These are phyloP conservation scores for Myripristis jacobus DNA, from an alignment of 2,797 vertebrate species.

Conservation along the genomic window DNA sequence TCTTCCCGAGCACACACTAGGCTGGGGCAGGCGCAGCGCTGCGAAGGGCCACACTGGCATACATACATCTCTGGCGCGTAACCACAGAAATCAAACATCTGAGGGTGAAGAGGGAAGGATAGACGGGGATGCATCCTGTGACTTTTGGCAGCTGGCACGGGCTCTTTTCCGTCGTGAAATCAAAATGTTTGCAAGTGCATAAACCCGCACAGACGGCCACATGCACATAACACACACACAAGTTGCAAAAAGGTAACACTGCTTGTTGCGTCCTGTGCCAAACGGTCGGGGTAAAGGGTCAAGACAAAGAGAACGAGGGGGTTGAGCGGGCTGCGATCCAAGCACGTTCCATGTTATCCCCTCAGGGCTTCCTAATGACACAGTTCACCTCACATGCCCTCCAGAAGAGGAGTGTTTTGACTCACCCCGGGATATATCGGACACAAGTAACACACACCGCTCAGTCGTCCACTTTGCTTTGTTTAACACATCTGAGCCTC, in stretches of 20 bases:
- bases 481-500: too few species aligned
- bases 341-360: background rate
- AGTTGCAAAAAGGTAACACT: background rate
- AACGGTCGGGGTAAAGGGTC: slow-evolving; percentile 23
- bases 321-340: slow-evolving; percentile 15
- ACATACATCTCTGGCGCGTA: slow-evolving; percentile 31
- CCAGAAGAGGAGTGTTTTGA: too few species aligned
- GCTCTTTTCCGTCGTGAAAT: background rate
- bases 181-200: background rate
- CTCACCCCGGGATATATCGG: too few species aligned
- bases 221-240: background rate
- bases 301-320: slow-evolving; percentile 11
- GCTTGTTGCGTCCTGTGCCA: slow-evolving; percentile 14
- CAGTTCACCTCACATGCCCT: too few species aligned
- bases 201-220: background rate
- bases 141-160: background rate
- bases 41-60: slow-evolving; percentile 35
- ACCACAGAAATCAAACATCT: slow-evolving; percentile 16
- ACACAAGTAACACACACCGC: too few species aligned
- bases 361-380: slow-evolving; percentile 11
- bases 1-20: slow-evolving; percentile 64
- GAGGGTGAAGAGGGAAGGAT: slow-evolving; percentile 2
- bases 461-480: too few species aligned
- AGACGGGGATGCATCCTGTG: background rate
- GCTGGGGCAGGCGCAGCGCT: slow-evolving; percentile 49